Evolutionary conservation across 2,888 invertebrate species (phyloP).

Genomic region (Cephus runcator): DNA sequence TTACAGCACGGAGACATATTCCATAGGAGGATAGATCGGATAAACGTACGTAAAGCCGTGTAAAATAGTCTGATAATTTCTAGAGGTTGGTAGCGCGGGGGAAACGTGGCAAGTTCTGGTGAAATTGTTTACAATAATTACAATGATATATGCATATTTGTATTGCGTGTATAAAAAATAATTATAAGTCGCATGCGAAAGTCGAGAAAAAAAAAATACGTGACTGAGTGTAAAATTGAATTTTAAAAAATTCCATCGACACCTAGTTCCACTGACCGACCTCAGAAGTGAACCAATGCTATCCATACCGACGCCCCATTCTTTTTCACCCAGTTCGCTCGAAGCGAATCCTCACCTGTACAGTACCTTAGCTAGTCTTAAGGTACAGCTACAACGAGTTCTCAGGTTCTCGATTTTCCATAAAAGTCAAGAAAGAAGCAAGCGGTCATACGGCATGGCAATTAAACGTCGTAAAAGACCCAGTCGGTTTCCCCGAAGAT

Average conservation of each 20-base stretch:
- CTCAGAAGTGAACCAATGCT: no score
- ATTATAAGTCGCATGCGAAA: no score
- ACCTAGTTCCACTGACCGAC: no score
- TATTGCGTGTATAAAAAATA: no score
- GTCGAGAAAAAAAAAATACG: no score
- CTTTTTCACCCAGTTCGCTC: neutral
- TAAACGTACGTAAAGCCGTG: neutral
- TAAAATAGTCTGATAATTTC: neutral
- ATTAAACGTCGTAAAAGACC: neutral
- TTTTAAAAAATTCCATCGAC: no score
- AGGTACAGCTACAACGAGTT: conserved; percentile 13
- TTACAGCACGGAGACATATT: neutral
- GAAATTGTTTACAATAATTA: no score
- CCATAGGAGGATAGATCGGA: neutral
- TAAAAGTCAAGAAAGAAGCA: conserved; percentile 50
- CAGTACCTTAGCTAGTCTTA: no score
- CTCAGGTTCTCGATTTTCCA: conserved; percentile 54
- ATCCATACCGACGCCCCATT: conserved; percentile 36
- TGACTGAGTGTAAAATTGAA: no score
- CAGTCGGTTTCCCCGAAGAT: neutral
- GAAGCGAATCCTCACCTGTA: no score
- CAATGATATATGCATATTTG: no score
- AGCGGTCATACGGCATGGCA: no score
- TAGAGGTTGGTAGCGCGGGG: neutral
- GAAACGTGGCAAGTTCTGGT: neutral